Percentiles rank a stretch among this genome's conserved stretches.
phyloP scores from a whole-genome alignment of 2,113 vertebrate genomes.

The Raja brachyura region DNA sequence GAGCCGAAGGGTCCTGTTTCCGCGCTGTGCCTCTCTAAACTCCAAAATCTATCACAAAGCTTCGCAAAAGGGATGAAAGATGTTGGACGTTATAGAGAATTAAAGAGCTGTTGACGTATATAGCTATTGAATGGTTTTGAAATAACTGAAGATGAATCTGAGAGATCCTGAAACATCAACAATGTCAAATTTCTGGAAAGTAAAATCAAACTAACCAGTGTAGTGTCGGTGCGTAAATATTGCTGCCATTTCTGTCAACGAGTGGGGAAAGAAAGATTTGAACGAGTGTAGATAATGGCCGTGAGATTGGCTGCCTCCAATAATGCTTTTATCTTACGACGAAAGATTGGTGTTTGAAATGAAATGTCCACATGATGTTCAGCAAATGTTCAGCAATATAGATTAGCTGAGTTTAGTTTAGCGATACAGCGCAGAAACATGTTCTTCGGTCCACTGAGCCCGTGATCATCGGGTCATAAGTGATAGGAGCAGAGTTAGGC shows the following conservation, averaged over 20 bases:
- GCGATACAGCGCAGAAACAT: too few species aligned
- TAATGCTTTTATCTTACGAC: background rate
- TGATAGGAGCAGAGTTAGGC: too few species aligned
- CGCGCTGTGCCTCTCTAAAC: too few species aligned
- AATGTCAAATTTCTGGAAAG: background rate
- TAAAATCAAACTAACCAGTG: background rate
- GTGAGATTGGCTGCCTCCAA: background rate
- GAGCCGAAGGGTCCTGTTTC: too few species aligned
- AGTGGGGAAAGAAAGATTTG: background rate
- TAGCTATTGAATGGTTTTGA: background rate
- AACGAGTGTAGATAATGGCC: background rate
- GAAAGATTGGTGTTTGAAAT: background rate
- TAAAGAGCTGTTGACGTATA: background rate
- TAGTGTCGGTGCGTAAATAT: background rate
- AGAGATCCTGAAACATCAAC: background rate
- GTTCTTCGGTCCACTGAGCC: too few species aligned
- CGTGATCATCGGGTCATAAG: too few species aligned
- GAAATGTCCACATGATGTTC: too few species aligned
- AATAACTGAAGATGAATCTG: background rate
- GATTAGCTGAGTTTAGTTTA: too few species aligned
- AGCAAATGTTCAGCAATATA: background rate
- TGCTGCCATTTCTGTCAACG: background rate
- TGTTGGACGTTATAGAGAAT: background rate
- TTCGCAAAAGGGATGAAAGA: too few species aligned
- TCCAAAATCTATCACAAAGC: too few species aligned